Evolutionary conservation across 2,797 vertebrate species (phyloP), one percentile per base, ranked within the genome.

Genomic region (Molossus molossus): DNA sequence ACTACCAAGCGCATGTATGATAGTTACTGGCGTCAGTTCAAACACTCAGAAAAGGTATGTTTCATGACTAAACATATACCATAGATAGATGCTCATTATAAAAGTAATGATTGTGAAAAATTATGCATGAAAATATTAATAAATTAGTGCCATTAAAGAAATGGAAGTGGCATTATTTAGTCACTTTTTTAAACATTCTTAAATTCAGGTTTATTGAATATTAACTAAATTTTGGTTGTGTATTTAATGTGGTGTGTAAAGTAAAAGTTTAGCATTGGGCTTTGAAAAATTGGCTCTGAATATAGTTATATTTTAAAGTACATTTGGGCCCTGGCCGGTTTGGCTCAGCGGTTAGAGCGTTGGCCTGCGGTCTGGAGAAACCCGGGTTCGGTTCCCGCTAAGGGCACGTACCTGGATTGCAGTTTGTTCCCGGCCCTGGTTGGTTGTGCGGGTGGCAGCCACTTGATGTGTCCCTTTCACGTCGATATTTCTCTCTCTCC

Each of bases 1-100:
- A 99, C 98, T 69, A 99, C 99, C 69, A 99, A 99, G 90, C 99
- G 99, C 98, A 99, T 99, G 99, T 99, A 99, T 8, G 99, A 99
- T 21, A 98, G 99, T 83, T 99, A 99, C 97, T 99, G 99, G 99
- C 98, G 98, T 23, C 99, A 99, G 97, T 99, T 99, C 98, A 99
- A 98, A 96, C 99, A 99, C 98, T 99, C 99, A 0, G 99, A 99
- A 97, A 99, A 99, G 98, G 99, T 99, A 94, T 92, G 25, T 72
- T 93, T 90, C 91, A 76, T 12, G 75, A 62, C 67, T 10, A 60
- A 6, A 40, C 9, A 1, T 86, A n/a, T 45, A 48, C n/a, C 20
- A 60, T 33, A 82, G 50, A 75, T 25, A 8, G 8, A 27, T 7
- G 0, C 64, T 82, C 62, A 91, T 3, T 7, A 23, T 8, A 70